These are phyloP conservation scores for Todus mexicanus DNA, from an alignment of 2,797 vertebrate genomes.

Conservation along the genomic window DNA sequence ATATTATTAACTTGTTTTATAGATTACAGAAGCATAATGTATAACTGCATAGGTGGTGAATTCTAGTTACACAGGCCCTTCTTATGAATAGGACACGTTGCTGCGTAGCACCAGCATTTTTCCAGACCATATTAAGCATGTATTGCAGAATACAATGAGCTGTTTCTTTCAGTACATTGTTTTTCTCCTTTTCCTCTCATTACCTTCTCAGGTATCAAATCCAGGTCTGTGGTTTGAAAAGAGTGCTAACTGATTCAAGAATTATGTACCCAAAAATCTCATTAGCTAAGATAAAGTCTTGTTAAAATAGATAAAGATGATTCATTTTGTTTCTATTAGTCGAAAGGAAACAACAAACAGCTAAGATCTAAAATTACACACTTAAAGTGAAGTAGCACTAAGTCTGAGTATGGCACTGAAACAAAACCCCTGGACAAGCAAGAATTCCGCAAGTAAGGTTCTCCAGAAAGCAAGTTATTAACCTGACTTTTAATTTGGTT, in stretches of 20 bases:
- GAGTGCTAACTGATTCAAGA: neutral
- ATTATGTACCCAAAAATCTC: neutral
- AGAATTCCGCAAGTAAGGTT: neutral
- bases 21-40: neutral
- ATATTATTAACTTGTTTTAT: neutral
- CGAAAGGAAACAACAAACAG: neutral
- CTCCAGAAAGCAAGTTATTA: neutral
- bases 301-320: neutral
- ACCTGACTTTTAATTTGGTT: neutral
- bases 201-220: neutral
- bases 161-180: neutral
- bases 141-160: neutral
- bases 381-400: neutral
- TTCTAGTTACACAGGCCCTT: neutral
- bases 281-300: neutral
- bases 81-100: neutral
- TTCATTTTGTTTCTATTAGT: neutral
- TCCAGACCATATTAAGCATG: neutral
- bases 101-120: neutral
- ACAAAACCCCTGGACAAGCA: neutral
- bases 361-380: constrained; percentile 1
- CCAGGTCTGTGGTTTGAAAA: neutral
- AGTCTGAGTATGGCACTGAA: neutral
- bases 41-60: neutral
- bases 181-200: neutral